Conservation (phyloP, 2,113 vertebrate species). For the Oceanodroma tethys region DNA sequence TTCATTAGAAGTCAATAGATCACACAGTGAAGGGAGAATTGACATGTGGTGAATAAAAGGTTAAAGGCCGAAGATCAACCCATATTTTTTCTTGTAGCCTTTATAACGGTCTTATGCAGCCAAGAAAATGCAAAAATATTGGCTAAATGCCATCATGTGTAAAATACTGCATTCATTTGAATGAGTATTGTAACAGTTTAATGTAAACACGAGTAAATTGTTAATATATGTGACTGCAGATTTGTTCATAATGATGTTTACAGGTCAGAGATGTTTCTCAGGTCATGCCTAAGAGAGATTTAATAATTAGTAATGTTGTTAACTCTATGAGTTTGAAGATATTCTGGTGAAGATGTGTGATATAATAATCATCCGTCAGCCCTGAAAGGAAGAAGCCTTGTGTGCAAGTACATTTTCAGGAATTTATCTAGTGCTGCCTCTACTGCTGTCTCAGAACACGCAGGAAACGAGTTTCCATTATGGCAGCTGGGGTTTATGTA, state of each 20-base stretch:
- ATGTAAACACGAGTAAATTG: not conserved
- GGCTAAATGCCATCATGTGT: not conserved
- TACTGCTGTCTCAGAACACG: not conserved
- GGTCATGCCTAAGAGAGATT: not conserved
- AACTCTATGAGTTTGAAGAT: not conserved
- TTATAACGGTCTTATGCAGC: not conserved
- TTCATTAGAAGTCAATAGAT: not conserved
- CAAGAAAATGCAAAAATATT: not conserved
- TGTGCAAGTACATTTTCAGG: not conserved
- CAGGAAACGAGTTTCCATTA: not conserved
- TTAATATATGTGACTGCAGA: not conserved
- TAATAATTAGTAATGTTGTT: not conserved
- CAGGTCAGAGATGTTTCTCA: not conserved
- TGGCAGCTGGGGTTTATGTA: not conserved
- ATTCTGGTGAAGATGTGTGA: not conserved
- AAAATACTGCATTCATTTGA: not conserved
- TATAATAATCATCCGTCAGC: not conserved
- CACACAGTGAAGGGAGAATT: not conserved
- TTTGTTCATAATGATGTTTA: not conserved
- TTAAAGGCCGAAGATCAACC: not conserved
- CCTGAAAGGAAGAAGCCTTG: not conserved
- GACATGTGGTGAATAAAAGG: not conserved
- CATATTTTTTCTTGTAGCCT: not conserved
- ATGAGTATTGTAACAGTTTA: not conserved
- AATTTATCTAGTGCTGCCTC: not conserved